phyloP scores from a whole-genome alignment of 2,888 invertebrate species.

The Tolmerus cingulatus region DNA sequence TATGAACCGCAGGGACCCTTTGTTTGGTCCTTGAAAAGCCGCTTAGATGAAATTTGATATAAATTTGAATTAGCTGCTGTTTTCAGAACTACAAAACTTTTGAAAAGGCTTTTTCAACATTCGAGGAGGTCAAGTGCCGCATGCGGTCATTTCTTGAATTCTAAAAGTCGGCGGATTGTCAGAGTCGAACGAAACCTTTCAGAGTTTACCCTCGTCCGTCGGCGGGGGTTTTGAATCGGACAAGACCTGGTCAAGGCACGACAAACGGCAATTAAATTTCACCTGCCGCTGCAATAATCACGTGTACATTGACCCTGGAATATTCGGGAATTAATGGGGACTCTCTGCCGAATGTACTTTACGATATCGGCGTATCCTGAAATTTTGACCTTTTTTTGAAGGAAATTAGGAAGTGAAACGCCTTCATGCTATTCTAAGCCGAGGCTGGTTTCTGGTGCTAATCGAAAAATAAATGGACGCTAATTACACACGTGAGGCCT shows the following conservation, averaged over 20 bases:
- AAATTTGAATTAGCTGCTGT: not conserved
- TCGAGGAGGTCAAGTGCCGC: not conserved
- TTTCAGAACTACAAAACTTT: not conserved
- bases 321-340: conserved; percentile 46
- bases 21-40: not conserved
- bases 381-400: conserved; percentile 22
- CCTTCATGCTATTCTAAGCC: not conserved
- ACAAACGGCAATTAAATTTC: conserved; percentile 48
- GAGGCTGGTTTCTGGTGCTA: conserved; percentile 42
- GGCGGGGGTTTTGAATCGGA: not conserved
- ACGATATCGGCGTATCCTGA: not conserved
- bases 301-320: conserved; percentile 43
- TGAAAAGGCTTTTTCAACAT: not conserved
- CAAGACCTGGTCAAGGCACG: conserved; percentile 38
- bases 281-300: conserved; percentile 47
- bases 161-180: not conserved
- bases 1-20: not conserved
- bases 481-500: conserved; percentile 41
- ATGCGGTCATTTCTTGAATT: not conserved
- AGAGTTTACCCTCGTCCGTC: not conserved
- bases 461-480: conserved; percentile 47
- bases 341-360: not conserved
- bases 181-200: not conserved
- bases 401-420: conserved; percentile 38
- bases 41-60: not conserved